phyloP scores from a whole-genome alignment of 2,113 vertebrate species.

The Saccopteryx bilineata region DNA sequence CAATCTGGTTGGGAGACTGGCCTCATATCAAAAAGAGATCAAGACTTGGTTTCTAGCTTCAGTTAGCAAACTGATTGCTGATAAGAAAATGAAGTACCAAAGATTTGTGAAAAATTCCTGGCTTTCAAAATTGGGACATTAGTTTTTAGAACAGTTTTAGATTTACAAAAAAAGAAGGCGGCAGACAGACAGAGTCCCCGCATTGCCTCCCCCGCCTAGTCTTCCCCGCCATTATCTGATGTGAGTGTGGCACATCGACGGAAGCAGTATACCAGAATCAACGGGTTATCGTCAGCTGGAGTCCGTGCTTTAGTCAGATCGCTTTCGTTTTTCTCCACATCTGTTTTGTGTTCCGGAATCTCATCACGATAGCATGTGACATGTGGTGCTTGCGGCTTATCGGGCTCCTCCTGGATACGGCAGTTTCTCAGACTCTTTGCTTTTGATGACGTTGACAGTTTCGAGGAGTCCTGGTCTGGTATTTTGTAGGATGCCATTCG shows the following conservation, averaged over 20 bases:
- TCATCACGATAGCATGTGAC: neutral
- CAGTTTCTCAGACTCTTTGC: neutral
- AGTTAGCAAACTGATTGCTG: neutral
- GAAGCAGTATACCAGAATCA: neutral
- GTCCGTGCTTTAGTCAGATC: neutral
- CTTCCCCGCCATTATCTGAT: neutral
- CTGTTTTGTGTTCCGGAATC: conserved; percentile 6
- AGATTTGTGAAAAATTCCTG: neutral
- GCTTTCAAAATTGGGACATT: neutral
- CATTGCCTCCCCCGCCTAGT: rapidly evolving
- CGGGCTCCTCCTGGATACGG: neutral
- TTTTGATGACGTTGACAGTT: conserved; percentile 30
- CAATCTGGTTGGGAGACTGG: neutral
- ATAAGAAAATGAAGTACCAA: conserved; percentile 40
- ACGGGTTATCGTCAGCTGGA: neutral
- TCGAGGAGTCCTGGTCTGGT: neutral
- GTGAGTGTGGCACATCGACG: neutral
- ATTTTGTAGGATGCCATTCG: neutral
- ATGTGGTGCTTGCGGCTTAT: conserved; percentile 8
- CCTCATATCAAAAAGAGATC: neutral
- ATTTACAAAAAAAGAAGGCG: neutral
- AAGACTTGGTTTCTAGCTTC: conserved; percentile 23
- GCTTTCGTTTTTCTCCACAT: neutral
- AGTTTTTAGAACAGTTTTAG: conserved; percentile 52
- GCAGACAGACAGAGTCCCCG: neutral